Percentiles rank a stretch among this genome's conserved stretches.
phyloP scores from a whole-genome alignment of 2,797 vertebrate species.

The Mustela erminea region DNA sequence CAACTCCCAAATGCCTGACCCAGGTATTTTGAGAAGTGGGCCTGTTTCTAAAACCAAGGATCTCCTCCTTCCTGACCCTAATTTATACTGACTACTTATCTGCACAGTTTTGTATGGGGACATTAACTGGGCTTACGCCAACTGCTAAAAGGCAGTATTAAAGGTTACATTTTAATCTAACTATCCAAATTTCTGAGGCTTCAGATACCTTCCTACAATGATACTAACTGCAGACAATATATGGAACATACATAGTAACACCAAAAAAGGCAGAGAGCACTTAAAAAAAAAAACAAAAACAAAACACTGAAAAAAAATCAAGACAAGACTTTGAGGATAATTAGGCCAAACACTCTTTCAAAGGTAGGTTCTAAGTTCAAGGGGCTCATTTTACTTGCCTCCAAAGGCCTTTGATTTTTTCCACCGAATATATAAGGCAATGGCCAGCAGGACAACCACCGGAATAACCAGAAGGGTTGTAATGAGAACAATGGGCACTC shows the following conservation, averaged over 20 bases:
- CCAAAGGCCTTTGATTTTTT: slow-evolving; percentile 92
- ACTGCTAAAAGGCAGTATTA: background rate
- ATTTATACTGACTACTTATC: background rate
- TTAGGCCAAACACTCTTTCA: slow-evolving; percentile 67
- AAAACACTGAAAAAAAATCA: slow-evolving; percentile 58
- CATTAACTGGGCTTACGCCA: background rate
- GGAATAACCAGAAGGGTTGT: slow-evolving; percentile 95
- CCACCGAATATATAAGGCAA: slow-evolving; percentile 94
- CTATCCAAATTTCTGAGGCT: slow-evolving; percentile 46
- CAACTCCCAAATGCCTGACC: background rate
- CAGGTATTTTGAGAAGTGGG: background rate
- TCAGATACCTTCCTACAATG: slow-evolving; percentile 10
- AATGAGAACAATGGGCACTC: slow-evolving; percentile 93
- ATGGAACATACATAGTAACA: slow-evolving; percentile 62
- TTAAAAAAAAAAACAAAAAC: background rate
- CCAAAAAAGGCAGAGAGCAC: slow-evolving; percentile 49
- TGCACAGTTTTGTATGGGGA: background rate
- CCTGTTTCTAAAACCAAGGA: background rate
- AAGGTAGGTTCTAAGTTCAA: slow-evolving; percentile 74
- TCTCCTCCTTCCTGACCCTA: background rate
- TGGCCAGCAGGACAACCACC: slow-evolving; percentile 91
- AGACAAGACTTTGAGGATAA: slow-evolving; percentile 48
- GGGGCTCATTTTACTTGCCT: slow-evolving; percentile 86
- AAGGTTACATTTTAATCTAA: slow-evolving; percentile 5
- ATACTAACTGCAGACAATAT: slow-evolving; percentile 45